Evolutionary conservation across 2,113 vertebrate genomes (phyloP), one percentile per base, ranked within the genome.

Genomic region (Mormyrus lacerda): DNA sequence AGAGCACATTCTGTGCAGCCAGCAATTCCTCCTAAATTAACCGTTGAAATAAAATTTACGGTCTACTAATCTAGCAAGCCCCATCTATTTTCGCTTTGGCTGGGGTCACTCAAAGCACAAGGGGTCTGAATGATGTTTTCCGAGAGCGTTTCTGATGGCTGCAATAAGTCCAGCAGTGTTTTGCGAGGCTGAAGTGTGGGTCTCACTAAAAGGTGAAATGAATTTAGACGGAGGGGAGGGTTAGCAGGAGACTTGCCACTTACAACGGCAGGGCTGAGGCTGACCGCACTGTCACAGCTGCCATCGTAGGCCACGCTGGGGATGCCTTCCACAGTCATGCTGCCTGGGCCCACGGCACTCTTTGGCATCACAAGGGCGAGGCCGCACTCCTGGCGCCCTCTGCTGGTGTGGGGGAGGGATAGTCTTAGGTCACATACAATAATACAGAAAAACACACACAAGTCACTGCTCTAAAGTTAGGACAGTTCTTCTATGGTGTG

Each of bases 201-300:
- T 47, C 27, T 9, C 47, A 31, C 45, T 47, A 76, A 15, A 88
- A 35, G 55, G 61, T 27, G 45, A 35, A 27, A 31, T 69, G 61
- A 31, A 69, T 31, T 31, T 69, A 3, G n/a, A 69, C 3, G 27
- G 27, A 69, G 61, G 1, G 10, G 61, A 69, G 13, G 61, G 61
- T 31, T 69, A 13, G 61, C 9, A 15, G 51, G 42, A 69, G 13
- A 27, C 7, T 2, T 45, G 69, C 21, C 90, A 97, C 97, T 95
- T 95, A 99, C 98, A 88, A 76, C 92, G 94, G 91, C 96, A 92
- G 97, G 97, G 92, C 96, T 93, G 1, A 92, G 89, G 95, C 97
- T 98, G 94, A 94, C 95, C 92, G 97, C 96, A 90, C 96, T 97
- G 95, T 98, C 97, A 0, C 93, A 95, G 96, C 97, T 98, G 85